phyloP scores from a whole-genome alignment of 1,140 invertebrate species.

The Nomia melanderi region DNA sequence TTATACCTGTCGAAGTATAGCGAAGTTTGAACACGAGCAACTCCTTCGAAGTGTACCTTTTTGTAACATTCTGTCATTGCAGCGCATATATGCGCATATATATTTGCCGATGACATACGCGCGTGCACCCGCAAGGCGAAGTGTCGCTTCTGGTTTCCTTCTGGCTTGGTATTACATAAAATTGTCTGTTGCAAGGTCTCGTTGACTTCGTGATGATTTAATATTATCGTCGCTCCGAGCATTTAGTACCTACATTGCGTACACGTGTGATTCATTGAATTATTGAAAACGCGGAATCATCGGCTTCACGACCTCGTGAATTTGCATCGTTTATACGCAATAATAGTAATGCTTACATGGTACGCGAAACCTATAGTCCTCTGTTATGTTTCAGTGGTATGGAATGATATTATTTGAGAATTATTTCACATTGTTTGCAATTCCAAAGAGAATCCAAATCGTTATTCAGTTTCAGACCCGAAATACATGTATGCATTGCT shows the following conservation, averaged over 20 bases:
- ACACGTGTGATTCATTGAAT: slow-evolving; percentile 28
- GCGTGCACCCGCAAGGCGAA: background rate
- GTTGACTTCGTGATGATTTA: slow-evolving; percentile 22
- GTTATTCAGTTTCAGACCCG: too few species aligned
- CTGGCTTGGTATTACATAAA: slow-evolving; percentile 22
- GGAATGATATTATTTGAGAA: background rate
- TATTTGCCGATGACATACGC: slow-evolving; percentile 54
- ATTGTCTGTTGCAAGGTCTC: slow-evolving; percentile 7
- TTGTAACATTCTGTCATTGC: too few species aligned
- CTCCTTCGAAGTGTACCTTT: too few species aligned
- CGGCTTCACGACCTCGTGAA: background rate
- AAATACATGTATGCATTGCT: too few species aligned
- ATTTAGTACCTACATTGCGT: background rate
- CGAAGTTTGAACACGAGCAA: too few species aligned
- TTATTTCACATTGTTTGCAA: background rate
- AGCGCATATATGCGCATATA: too few species aligned
- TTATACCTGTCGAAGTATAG: too few species aligned
- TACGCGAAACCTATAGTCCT: background rate
- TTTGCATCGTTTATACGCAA: background rate
- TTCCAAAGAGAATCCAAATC: too few species aligned
- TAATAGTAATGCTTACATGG: background rate
- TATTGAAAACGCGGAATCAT: background rate
- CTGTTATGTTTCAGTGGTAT: too few species aligned
- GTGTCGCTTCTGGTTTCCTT: slow-evolving; percentile 15
- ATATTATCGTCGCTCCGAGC: background rate